Conservation (phyloP, 2,113 vertebrate genomes). For the Pomatostomus ruficeps region DNA sequence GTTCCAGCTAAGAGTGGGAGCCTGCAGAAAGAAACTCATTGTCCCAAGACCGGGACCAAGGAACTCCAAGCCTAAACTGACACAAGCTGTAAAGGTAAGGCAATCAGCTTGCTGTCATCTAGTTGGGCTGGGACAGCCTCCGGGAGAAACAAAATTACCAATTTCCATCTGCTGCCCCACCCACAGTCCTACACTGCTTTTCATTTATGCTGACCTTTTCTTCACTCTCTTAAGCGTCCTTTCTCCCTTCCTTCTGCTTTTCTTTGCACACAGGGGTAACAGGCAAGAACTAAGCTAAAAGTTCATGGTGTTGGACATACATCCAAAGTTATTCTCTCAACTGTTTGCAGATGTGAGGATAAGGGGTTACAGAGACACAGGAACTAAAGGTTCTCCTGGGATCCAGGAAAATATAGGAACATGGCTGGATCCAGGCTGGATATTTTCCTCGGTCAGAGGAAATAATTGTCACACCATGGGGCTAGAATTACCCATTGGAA, state of each 20-base stretch:
- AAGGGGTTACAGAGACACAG: not conserved
- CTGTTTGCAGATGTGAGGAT: not conserved
- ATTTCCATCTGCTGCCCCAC: not conserved
- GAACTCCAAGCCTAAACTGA: not conserved
- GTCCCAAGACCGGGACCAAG: not conserved
- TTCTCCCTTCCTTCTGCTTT: not conserved
- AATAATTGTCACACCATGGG: not conserved
- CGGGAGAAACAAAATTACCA: not conserved
- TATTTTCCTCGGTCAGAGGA: not conserved
- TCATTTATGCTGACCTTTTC: not conserved
- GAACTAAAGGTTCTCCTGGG: not conserved
- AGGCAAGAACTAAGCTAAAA: not conserved
- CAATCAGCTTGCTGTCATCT: not conserved
- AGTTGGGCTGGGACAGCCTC: not conserved
- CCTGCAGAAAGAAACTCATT: not conserved
- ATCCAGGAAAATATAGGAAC: not conserved
- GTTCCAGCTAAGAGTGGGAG: not conserved
- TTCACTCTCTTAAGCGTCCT: not conserved
- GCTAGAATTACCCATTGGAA: not conserved
- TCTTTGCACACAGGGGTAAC: not conserved
- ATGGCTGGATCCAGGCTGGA: not conserved
- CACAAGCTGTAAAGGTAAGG: not conserved
- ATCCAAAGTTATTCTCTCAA: not conserved
- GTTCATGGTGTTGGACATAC: not conserved
- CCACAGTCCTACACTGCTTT: not conserved